Base-by-base conservation (phyloP, 2,888 invertebrate genomes). In the Drosophila hamatofila region DNA sequence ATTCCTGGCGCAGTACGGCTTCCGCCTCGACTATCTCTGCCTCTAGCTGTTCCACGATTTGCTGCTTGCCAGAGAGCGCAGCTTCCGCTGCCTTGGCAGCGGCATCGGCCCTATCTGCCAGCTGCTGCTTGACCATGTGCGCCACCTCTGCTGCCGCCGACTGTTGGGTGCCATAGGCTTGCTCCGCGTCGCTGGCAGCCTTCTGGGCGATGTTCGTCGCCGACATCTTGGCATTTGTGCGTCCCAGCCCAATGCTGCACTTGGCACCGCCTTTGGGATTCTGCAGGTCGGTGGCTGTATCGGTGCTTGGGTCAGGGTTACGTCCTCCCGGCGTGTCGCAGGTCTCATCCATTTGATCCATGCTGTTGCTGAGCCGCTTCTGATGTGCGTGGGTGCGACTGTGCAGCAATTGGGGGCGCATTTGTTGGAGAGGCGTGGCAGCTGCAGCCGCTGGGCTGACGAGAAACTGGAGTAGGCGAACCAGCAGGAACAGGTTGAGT, bases 41-140 rank as follows among this genome's bases (percentile, higher is more conserved):
- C 78, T 95, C 94, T 0, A 96, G 92, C 82, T 96, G 95, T 67
- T 95, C 94, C 0, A 96, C 95, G n/a, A 95, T 93, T 12, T 95
- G 94, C 83, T 95, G 95, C 78, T 96, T 96, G 0, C 96, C 96
- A 3, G 95, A 94, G 0, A 95, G 91, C 0, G 96, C 96, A 0
- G 96, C 96, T 85, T 96, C 95, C 0, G 96, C 96, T 0, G 96
- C 96, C 88, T 95, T 95, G 0, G 96, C 96, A 0, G 96, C 96
- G 91, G 95, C 94, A 16, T 95, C 90, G 0, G 96, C 96, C 83
- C 95, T 95, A 79, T 96, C 96, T 0, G 96, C 96, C 60, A 96
- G 90, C 91, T 96, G 95, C 3, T 95, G 94, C 93, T 96, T 96
- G 2, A 95, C 95, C 94, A 96, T 95, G 1, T 95, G 96, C 0